Base-by-base conservation (phyloP, 2,113 vertebrate genomes). In the Pelmatolapia mariae region DNA sequence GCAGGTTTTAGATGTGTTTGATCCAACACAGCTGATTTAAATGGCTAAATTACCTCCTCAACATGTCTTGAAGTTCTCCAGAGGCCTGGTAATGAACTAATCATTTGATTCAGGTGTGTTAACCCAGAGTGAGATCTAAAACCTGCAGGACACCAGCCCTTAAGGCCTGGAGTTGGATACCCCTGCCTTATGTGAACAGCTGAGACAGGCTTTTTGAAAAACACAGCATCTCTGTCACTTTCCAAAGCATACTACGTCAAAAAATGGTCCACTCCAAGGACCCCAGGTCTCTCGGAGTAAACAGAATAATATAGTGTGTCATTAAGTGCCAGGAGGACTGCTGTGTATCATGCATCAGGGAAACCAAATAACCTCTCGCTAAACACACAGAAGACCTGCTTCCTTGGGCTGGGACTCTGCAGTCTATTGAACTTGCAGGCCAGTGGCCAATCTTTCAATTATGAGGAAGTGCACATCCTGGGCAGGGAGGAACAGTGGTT, bases 81-180 rank as follows among this genome's bases (percentile, higher is more conserved):
- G 54, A 29, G 54, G 54, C 1, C 56, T 29, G 24, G 56, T 29
- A 29, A 59, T 59, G 1, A 59, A 59, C 5, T 59, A 29, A 59
- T 29, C 13, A 29, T 59, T 29, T 29, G 13, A 59, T 59, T 59
- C 7, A 59, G 24, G 13, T 29, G 0, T 3, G 56, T 16, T 59
- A 0, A 59, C 24, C 24, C 24, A 9, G 1, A 16, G 56, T 59
- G 24, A 59, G 0, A 29, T 59, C 24, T 59, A 59, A 59, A 16
- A 29, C 56, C 13, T 57, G 56, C 7, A 57, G 13, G 56, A 57
- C 56, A 57, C 2, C 0, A 1, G 7, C 24, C 1, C 56, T 29
- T 29, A 5, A 57, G 12, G 52, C 52, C 52, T 11, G 52, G 12
- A 57, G 56, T 29, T 29, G 3, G 56, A 57, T 2, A 57, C 13